A percentile compares a stretch with the other conserved stretches of the same genome.
These are phyloP conservation scores for Aspidapion aeneum DNA, from an alignment of 2,888 invertebrate species.

Conservation along the genomic window DNA sequence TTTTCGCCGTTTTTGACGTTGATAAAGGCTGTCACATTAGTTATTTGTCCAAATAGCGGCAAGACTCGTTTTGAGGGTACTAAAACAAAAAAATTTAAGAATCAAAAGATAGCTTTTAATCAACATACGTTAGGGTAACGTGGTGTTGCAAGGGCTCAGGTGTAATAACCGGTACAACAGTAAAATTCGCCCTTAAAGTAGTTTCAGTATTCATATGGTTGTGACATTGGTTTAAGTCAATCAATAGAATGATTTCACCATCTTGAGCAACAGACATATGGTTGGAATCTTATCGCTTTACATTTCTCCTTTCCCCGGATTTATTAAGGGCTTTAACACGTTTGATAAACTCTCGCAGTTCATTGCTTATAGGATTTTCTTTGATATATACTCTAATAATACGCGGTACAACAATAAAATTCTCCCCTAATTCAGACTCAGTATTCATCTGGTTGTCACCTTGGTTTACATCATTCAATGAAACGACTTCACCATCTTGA, in stretches of 20 bases:
- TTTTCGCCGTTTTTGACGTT: no score
- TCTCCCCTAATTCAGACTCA: slow-evolving; percentile 14
- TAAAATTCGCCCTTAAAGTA: slow-evolving; percentile 23
- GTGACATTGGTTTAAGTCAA: slow-evolving; percentile 22
- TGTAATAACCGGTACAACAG: no score
- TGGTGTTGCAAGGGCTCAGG: slow-evolving; percentile 17
- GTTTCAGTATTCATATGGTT: slow-evolving; percentile 15
- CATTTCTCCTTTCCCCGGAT: slow-evolving; percentile 5
- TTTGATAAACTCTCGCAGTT: slow-evolving; percentile 20
- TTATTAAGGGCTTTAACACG: neutral
- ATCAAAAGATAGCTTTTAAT: no score
- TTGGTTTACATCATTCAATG: slow-evolving; percentile 24
- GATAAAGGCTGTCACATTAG: no score
- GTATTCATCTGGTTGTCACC: slow-evolving; percentile 21
- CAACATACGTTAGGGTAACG: slow-evolving; percentile 14
- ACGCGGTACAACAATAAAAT: slow-evolving; percentile 32
- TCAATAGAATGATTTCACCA: slow-evolving; percentile 30
- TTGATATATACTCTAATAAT: slow-evolving; percentile 28
- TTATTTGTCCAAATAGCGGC: no score
- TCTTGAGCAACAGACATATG: slow-evolving; percentile 31
- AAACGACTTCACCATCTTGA: slow-evolving; percentile 30
- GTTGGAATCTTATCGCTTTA: slow-evolving; percentile 15
- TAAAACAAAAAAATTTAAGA: no score
- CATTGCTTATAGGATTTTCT: slow-evolving; percentile 18
- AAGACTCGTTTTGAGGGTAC: no score